These are phyloP conservation scores for Glossosoma conforme DNA, from an alignment of 1,140 invertebrate genomes.

Conservation along the genomic window DNA sequence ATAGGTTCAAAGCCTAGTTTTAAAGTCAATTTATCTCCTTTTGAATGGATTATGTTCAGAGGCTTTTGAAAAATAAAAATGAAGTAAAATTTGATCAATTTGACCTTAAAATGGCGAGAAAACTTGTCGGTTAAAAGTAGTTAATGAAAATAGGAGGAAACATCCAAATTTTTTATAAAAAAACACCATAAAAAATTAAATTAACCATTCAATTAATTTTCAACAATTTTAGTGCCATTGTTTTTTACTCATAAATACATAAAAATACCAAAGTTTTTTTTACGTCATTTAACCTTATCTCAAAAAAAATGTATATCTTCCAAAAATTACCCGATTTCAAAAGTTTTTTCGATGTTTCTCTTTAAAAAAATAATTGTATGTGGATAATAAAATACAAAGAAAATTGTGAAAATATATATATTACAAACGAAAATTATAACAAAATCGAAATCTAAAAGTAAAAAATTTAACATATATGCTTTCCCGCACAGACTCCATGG, in stretches of 20 bases:
- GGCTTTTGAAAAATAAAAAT: too few species aligned
- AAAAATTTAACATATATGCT: constrained; percentile 13
- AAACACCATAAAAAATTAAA: too few species aligned
- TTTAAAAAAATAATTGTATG: constrained; percentile 11
- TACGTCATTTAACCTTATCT: constrained; percentile 1
- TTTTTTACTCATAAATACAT: constrained; percentile 11
- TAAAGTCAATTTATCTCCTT: too few species aligned
- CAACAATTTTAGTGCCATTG: constrained; percentile 11
- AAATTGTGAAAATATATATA: constrained; percentile 8
- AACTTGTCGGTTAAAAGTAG: too few species aligned
- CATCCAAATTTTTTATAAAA: too few species aligned
- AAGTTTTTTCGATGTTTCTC: constrained; percentile 7
- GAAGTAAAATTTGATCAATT: too few species aligned
- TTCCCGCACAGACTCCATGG: constrained; percentile 13
- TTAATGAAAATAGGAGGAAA: too few species aligned
- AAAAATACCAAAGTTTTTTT: constrained; percentile 9
- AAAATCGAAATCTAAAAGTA: constrained; percentile 8
- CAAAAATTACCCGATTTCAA: constrained; percentile 8
- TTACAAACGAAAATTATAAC: constrained; percentile 7
- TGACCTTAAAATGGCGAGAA: too few species aligned
- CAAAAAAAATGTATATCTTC: constrained; percentile 10
- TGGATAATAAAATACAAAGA: constrained; percentile 9
- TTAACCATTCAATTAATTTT: too few species aligned
- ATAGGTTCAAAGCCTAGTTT: too few species aligned
- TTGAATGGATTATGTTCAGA: too few species aligned